phyloP scores from a whole-genome alignment of 2,888 invertebrate species.

The Noctua janthina region DNA sequence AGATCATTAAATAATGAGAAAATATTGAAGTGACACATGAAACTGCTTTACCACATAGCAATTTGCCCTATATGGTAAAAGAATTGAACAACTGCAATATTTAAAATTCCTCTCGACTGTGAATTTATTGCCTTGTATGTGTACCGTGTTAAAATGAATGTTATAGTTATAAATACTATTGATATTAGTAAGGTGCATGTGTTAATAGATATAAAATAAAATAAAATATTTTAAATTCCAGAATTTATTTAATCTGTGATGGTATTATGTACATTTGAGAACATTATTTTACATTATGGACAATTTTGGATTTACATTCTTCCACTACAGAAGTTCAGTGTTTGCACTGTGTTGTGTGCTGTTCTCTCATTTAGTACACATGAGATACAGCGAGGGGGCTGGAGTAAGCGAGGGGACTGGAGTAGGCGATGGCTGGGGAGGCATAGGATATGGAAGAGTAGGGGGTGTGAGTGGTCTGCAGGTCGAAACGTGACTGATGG shows the following conservation, averaged over 20 bases:
- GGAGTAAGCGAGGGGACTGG: conserved; percentile 51
- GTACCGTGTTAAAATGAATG: background rate
- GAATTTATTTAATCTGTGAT: conserved; percentile 49
- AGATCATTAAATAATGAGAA: conserved; percentile 7
- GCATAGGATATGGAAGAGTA: conserved; percentile 65
- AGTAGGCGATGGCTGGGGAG: conserved; percentile 55
- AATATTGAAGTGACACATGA: conserved; percentile 1
- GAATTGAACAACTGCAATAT: conserved; percentile 14
- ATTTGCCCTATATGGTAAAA: conserved; percentile 2
- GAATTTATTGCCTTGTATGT: conserved; percentile 7
- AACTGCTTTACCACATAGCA: background rate
- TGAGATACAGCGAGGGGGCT: conserved; percentile 40
- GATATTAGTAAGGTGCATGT: background rate
- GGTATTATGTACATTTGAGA: conserved; percentile 47
- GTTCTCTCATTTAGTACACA: conserved; percentile 41
- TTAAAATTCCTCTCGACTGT: conserved; percentile 6
- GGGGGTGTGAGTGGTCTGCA: conserved; percentile 65
- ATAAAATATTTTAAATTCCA: conserved; percentile 25
- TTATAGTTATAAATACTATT: background rate
- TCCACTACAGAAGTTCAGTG: conserved; percentile 2
- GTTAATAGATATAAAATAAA: conserved; percentile 40
- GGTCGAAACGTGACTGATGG: conserved; percentile 71
- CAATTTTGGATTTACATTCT: conserved; percentile 57
- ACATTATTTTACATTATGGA: conserved; percentile 39
- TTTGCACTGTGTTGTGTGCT: conserved; percentile 1